These are phyloP conservation scores for Pollenia griseotomentosa DNA, from an alignment of 2,888 invertebrate genomes.

Conservation along the genomic window DNA sequence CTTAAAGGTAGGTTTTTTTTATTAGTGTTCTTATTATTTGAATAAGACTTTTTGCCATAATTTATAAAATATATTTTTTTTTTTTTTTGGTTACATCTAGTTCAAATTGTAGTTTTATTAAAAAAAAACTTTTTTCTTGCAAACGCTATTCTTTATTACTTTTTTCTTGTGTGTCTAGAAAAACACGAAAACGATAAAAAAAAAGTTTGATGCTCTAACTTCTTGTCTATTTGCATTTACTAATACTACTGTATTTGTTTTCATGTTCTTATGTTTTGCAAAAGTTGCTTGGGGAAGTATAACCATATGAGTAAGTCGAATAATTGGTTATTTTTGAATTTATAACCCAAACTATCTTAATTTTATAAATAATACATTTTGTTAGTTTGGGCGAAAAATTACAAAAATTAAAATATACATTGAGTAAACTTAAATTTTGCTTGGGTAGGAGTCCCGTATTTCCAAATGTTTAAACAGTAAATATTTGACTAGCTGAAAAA, in stretches of 20 bases:
- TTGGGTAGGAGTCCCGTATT: no score
- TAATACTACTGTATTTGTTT: constrained; percentile 4
- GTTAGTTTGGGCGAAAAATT: no score
- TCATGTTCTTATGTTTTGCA: background rate
- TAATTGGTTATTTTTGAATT: no score
- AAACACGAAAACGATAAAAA: background rate
- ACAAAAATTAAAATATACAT: no score
- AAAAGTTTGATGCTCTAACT: constrained; percentile 43
- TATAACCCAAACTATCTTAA: no score
- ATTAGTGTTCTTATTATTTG: no score
- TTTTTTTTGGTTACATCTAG: background rate
- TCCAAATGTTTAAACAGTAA: constrained; percentile 48
- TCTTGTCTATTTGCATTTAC: constrained; percentile 55
- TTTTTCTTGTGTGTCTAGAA: constrained; percentile 11
- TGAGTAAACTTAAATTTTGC: no score
- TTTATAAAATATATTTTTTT: background rate
- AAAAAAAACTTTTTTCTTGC: no score
- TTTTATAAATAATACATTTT: no score
- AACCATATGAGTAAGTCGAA: background rate
- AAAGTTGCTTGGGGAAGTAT: background rate
- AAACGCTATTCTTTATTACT: no score
- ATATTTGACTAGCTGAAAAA: constrained; percentile 28
- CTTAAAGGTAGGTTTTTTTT: constrained; percentile 85
- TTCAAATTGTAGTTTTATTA: background rate
- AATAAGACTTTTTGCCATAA: no score